phyloP scores from a whole-genome alignment of 1,140 invertebrate genomes.

The Asobara japonica region DNA sequence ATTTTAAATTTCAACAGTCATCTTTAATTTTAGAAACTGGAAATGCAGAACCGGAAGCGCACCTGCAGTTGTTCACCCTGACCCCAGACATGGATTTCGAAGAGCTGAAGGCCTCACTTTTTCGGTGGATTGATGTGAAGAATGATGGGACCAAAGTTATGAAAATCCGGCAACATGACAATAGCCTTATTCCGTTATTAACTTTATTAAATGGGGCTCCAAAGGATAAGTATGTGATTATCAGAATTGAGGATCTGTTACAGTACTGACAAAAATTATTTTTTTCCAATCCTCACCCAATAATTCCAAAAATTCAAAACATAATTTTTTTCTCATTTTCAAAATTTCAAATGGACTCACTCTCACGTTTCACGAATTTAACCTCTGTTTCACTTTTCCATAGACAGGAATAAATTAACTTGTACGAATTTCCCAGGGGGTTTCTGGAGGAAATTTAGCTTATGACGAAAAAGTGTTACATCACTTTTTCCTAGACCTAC shows the following conservation, averaged over 20 bases:
- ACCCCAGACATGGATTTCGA: slow-evolving; percentile 47
- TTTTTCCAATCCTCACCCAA: no score
- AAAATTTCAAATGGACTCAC: no score
- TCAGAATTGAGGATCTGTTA: slow-evolving; percentile 47
- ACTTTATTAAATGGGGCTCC: slow-evolving; percentile 49
- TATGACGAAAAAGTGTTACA: no score
- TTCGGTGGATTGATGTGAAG: slow-evolving; percentile 46
- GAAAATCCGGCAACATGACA: slow-evolving; percentile 55
- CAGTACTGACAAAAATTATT: no score
- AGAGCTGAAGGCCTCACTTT: slow-evolving; percentile 50
- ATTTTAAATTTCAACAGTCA: slow-evolving; percentile 9
- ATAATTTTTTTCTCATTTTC: no score
- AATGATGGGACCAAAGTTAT: slow-evolving; percentile 51
- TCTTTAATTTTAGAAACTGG: slow-evolving; percentile 44
- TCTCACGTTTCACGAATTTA: no score
- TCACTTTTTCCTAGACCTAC: no score
- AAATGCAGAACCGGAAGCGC: slow-evolving; percentile 41
- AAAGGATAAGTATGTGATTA: slow-evolving; percentile 48
- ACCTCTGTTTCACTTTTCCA: no score
- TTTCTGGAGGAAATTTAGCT: no score
- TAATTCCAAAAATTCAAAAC: no score
- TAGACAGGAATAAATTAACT: no score
- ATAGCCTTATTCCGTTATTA: slow-evolving; percentile 55
- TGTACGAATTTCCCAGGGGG: no score
- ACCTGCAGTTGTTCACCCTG: slow-evolving; percentile 45